Evolutionary conservation across 2,888 invertebrate species (phyloP).

Genomic region (Steinernema scapterisci): DNA sequence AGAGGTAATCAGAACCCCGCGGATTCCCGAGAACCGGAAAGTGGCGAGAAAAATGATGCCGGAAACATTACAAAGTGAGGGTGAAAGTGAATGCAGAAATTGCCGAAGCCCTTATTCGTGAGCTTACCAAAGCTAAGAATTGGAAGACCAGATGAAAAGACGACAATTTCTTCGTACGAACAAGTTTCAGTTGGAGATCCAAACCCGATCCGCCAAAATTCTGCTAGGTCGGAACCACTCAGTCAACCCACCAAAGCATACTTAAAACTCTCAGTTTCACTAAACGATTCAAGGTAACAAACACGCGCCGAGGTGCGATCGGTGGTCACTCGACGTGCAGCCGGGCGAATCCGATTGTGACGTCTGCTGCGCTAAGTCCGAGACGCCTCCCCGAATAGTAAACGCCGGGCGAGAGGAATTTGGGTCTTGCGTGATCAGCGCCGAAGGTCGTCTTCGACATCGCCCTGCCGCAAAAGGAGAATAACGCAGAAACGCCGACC

Average conservation of each 20-base stretch:
- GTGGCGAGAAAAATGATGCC: not conserved
- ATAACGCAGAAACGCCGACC: not conserved
- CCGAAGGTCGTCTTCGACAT: slow-evolving; percentile 6
- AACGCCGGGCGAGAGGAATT: slow-evolving; percentile 3
- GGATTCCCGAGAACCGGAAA: not conserved
- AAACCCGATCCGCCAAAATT: not conserved
- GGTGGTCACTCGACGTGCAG: slow-evolving; percentile 11
- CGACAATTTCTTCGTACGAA: not conserved
- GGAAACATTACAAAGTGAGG: not conserved
- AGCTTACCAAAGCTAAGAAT: too few species aligned
- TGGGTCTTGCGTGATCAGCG: slow-evolving; percentile 22
- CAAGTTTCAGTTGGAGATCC: not conserved
- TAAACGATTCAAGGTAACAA: too few species aligned
- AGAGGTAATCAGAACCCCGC: not conserved
- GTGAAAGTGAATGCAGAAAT: not conserved
- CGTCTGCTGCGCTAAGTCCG: not conserved
- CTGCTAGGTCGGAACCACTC: not conserved
- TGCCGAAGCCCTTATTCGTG: not conserved
- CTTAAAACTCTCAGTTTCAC: too few species aligned
- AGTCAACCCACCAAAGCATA: too few species aligned
- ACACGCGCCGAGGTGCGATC: not conserved
- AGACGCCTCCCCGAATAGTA: not conserved
- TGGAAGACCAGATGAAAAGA: too few species aligned
- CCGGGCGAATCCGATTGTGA: slow-evolving; percentile 15
- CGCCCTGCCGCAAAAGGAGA: not conserved